Evolutionary conservation across 2,888 invertebrate genomes (phyloP), one percentile per base, ranked within the genome.

Genomic region (Callyntrura sp.): DNA sequence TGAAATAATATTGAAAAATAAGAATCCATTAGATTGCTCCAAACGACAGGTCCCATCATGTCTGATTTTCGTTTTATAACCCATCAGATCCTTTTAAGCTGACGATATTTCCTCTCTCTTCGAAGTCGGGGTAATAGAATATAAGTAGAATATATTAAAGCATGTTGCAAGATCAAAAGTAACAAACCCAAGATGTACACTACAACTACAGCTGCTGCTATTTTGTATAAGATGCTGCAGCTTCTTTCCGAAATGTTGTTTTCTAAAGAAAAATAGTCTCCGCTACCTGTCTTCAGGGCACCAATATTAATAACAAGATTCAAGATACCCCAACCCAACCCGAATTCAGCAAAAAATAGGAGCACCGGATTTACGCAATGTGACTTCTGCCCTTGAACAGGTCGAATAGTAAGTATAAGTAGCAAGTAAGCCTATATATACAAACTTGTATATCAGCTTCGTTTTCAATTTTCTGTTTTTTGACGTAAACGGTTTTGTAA

Each of bases 41-140:
- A 28, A 82, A 88, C 88, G 88, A 88, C 82, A 88, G 88, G 83
- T 83, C 83, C 76, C 82, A 88, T 88, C 82, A 88, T 88, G 88
- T 88, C 82, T 76, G 88, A 88, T 83, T 76, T 87, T 35, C 35
- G 35, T 35, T 86, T 87, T 82, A 87, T 87, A 87, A 79, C 68
- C 86, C 86, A 68, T 86, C 86, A 86, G 79, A 86, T 81, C 87
- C 68, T 17, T 87, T 87, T 87, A 81, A 70, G 45, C 20, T 45
- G 14, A n/a, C 51, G 57, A 70, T 87, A 87, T 87, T 87, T 82
- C 60, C 35, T 73, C 43, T 2, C 2, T 45, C 23, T 51, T 70
- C 17, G 9, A 73, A 45, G 43, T 8, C 73, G 5, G 20, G 45
- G 12, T 17, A 23, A 28, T 14, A 51, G 65, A 12, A 12, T n/a